These are phyloP conservation scores for Rousettus madagascariensis DNA, from an alignment of 2,797 vertebrate genomes.

Conservation along the genomic window DNA sequence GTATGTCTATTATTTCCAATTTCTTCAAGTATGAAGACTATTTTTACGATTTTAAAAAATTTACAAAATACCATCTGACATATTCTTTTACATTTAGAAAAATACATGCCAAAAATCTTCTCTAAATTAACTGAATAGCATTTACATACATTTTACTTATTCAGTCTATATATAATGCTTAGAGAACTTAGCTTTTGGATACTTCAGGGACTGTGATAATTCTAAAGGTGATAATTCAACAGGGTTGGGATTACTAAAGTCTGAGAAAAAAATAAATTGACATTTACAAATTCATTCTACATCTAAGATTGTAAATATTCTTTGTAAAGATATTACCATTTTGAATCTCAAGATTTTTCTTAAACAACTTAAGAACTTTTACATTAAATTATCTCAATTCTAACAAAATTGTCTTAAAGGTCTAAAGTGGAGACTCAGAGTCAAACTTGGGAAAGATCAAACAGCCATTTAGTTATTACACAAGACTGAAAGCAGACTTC, in stretches of 20 bases:
- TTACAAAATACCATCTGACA: not conserved
- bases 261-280: slow-evolving; percentile 19
- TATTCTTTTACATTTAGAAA: slow-evolving; percentile 7
- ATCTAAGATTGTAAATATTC: slow-evolving; percentile 18
- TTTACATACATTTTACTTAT: not conserved
- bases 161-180: not conserved
- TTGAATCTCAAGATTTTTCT: not conserved
- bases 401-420: not conserved
- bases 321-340: not conserved
- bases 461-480: not conserved
- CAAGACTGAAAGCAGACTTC: not conserved
- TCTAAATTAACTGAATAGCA: not conserved
- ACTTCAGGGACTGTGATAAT: not conserved
- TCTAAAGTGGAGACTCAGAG: not conserved
- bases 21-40: slow-evolving; percentile 15
- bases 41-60: slow-evolving; percentile 25
- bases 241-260: not conserved
- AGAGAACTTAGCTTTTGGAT: not conserved
- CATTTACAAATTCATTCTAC: not conserved
- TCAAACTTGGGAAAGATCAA: not conserved
- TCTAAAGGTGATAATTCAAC: slow-evolving; percentile 10
- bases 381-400: not conserved
- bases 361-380: not conserved
- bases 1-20: not conserved
- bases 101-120: not conserved